These are phyloP conservation scores for Sternarchorhynchus goeldii DNA, from an alignment of 2,797 vertebrate genomes.

Conservation along the genomic window DNA sequence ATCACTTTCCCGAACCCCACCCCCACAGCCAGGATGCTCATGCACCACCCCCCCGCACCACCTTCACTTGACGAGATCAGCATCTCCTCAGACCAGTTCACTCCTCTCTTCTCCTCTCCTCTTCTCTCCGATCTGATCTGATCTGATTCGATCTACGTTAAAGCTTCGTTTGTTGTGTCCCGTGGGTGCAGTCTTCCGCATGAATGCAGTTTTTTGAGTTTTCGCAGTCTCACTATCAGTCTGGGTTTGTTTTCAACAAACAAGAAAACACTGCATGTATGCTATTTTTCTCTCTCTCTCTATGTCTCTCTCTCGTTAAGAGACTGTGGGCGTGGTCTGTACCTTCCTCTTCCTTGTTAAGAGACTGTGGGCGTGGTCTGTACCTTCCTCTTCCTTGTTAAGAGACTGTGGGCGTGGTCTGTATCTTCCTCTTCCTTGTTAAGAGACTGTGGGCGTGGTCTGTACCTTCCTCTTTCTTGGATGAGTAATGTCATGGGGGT, in stretches of 20 bases:
- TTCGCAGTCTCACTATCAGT: not conserved
- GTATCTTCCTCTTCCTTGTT: no score
- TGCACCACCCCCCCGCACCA: not conserved
- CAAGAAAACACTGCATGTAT: not conserved
- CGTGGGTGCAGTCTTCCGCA: conserved; percentile 12
- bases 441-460: not conserved
- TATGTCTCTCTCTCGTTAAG: not conserved
- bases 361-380: not conserved
- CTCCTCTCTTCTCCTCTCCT: conserved; percentile 23
- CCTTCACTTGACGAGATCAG: conserved; percentile 22
- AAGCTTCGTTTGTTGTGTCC: conserved; percentile 21
- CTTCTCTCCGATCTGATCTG: not conserved
- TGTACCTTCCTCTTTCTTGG: not conserved
- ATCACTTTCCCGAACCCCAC: conserved; percentile 23
- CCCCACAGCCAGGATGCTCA: conserved; percentile 16
- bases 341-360: not conserved
- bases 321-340: no score
- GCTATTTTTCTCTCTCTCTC: conserved; percentile 26
- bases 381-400: not conserved
- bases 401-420: no score
- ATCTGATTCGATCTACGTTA: conserved; percentile 15
- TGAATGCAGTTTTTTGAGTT: not conserved
- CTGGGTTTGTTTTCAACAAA: not conserved
- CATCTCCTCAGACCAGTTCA: conserved; percentile 25
- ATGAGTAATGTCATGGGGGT: no score